Evolutionary conservation across 2,797 vertebrate genomes (phyloP), one percentile per base, ranked within the genome.

Genomic region (Acanthiza pusilla): DNA sequence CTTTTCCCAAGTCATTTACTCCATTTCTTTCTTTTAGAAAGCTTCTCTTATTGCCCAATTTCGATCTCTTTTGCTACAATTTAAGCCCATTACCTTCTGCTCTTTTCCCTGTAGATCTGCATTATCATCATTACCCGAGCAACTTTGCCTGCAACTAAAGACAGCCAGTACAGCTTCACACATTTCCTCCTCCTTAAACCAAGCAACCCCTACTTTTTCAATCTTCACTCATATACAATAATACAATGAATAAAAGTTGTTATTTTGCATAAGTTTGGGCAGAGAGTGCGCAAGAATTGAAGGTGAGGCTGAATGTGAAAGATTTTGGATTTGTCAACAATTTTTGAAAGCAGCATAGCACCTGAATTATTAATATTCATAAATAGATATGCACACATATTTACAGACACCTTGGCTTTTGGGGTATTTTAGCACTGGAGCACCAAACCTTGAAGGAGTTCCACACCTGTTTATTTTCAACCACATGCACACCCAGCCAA

Each of bases 221-320:
- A 21, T 17, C 13, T 34, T 29, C 47, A 45, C 22, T 62, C 60
- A 13, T 2, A 53, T 12, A 25, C 40, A 47, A 25, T 13, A 60
- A 23, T 3, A n/a, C 11, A 84, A 36, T 2, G 2, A 40, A 21
- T 25, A 23, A 8, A 8, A 68, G 38, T 43, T 1, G 0, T 26
- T 55, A 14, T 45, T 77, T 77, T 60, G 32, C 34, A 1, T 9
- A 65, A 26, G 10, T 60, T 83, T 57, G 47, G 42, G 40, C 17
- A 63, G 65, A 14, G 48, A n/a, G 7, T 4, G 22, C 19, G 12
- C n/a, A 47, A 43, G 30, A 60, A 27, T 18, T 50, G 29, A 65
- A 67, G 23, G 11, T 34, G 61, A 73, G 38, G 36, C 34, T 63
- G 32, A 88, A 83, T 9, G 5, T 7, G 38, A 65, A 45, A 60